These are phyloP conservation scores for Kradibia gibbosae DNA, from an alignment of 1,140 invertebrate species.

Conservation along the genomic window DNA sequence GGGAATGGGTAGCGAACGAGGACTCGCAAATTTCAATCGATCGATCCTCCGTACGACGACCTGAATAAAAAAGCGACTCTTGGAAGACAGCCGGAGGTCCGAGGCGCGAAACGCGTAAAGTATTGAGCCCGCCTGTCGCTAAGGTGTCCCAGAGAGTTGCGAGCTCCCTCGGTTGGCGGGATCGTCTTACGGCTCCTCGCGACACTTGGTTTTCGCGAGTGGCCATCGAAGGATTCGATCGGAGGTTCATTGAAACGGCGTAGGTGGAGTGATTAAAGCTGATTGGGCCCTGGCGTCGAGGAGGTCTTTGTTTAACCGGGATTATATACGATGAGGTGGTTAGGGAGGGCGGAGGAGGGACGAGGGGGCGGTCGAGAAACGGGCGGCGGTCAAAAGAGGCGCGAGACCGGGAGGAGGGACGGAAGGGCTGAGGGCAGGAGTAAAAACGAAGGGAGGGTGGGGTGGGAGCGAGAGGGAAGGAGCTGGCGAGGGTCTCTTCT, in stretches of 20 bases:
- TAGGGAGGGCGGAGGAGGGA: constrained; percentile 30
- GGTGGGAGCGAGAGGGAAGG: not conserved
- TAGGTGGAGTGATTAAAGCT: constrained; percentile 71
- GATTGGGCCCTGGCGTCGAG: constrained; percentile 62
- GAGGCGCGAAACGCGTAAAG: too few species aligned
- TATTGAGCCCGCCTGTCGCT: too few species aligned
- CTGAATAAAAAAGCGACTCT: too few species aligned
- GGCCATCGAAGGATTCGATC: constrained; percentile 62
- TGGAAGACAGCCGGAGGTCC: too few species aligned
- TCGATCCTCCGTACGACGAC: too few species aligned
- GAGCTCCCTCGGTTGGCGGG: too few species aligned
- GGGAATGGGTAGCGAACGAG: too few species aligned
- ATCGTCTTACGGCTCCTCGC: too few species aligned
- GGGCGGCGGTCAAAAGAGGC: not conserved
- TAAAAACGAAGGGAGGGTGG: constrained; percentile 6
- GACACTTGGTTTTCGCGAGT: not conserved
- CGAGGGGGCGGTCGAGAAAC: constrained; percentile 2
- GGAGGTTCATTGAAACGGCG: constrained; percentile 72
- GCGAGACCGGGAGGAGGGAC: constrained; percentile 27
- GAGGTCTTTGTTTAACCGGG: constrained; percentile 70
- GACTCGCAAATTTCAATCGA: too few species aligned
- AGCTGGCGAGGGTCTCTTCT: constrained; percentile 54
- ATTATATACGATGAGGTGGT: constrained; percentile 67
- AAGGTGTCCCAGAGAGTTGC: too few species aligned
- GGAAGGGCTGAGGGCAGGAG: not conserved